A percentile compares a stretch with the other conserved stretches of the same genome.
Conservation (phyloP, 1,140 invertebrate genomes). For the Drosophila obscura region DNA sequence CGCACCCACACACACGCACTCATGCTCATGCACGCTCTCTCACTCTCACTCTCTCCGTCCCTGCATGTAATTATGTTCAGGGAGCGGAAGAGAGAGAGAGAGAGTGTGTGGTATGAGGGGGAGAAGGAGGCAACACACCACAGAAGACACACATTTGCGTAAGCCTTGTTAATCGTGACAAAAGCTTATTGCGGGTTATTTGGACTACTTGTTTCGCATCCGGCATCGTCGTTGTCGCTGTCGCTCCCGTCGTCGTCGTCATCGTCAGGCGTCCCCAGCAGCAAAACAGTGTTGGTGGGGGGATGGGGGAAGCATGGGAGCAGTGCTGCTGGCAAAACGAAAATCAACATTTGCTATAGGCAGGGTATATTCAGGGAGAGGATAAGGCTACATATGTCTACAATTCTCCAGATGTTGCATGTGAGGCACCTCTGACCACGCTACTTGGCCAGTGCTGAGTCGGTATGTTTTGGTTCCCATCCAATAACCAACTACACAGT, state of each 20-base stretch:
- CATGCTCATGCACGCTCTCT: conserved; percentile 8
- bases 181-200: conserved; percentile 81
- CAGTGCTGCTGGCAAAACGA: conserved; percentile 56
- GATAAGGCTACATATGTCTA: not conserved
- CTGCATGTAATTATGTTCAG: conserved; percentile 77
- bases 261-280: too few species aligned
- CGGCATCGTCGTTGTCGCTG: conserved; percentile 55
- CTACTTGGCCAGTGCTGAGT: too few species aligned
- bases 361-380: not conserved
- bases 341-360: conserved; percentile 67
- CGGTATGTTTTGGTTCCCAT: too few species aligned
- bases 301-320: too few species aligned
- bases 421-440: too few species aligned
- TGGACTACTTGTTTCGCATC: conserved; percentile 80
- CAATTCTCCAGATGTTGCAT: not conserved
- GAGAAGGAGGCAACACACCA: conserved; percentile 14
- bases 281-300: not conserved
- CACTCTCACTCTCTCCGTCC: conserved; percentile 5
- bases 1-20: conserved; percentile 45
- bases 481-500: too few species aligned
- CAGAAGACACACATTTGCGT: conserved; percentile 61
- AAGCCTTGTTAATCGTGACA: conserved; percentile 81
- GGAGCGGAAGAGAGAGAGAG: conserved; percentile 8
- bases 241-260: too few species aligned
- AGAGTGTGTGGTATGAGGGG: not conserved